These are phyloP conservation scores for Neofelis nebulosa DNA, from an alignment of 2,113 vertebrate species.

Conservation along the genomic window DNA sequence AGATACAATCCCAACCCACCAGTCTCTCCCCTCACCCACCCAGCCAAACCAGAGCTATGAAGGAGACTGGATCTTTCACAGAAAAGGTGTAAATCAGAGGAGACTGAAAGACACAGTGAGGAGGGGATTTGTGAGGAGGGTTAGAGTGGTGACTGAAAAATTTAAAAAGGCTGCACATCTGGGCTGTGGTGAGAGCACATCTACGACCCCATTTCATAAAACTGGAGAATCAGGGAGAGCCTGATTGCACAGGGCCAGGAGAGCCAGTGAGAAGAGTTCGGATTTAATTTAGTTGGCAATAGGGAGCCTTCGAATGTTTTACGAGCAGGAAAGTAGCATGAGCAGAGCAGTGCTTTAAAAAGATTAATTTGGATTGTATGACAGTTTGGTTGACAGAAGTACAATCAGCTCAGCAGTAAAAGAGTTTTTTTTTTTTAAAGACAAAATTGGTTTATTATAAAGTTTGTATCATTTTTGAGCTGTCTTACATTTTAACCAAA, in stretches of 20 bases:
- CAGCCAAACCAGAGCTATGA: background rate
- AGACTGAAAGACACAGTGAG: background rate
- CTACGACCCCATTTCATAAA: slow-evolving; percentile 3
- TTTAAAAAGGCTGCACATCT: background rate
- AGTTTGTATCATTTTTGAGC: slow-evolving; percentile 39
- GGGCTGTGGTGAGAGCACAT: background rate
- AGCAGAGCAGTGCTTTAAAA: slow-evolving; percentile 38
- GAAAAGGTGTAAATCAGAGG: background rate
- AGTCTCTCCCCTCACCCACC: too few species aligned
- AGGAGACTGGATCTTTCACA: background rate
- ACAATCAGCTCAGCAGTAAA: background rate
- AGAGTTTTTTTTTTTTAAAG: background rate
- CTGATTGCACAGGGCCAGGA: background rate
- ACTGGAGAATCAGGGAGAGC: background rate
- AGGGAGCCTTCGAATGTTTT: slow-evolving; percentile 31
- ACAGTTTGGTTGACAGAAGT: background rate
- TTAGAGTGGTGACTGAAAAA: background rate
- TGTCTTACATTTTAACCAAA: slow-evolving; percentile 38
- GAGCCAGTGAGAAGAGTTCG: background rate
- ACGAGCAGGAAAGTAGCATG: background rate
- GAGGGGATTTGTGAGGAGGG: background rate
- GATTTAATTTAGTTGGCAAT: slow-evolving; percentile 16
- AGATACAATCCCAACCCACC: background rate
- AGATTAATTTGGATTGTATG: slow-evolving; percentile 49
- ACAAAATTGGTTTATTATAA: background rate